A percentile compares a stretch with the other conserved stretches of the same genome.
Conservation (phyloP, 2,113 vertebrate genomes). For the Nycticebus coucang region DNA sequence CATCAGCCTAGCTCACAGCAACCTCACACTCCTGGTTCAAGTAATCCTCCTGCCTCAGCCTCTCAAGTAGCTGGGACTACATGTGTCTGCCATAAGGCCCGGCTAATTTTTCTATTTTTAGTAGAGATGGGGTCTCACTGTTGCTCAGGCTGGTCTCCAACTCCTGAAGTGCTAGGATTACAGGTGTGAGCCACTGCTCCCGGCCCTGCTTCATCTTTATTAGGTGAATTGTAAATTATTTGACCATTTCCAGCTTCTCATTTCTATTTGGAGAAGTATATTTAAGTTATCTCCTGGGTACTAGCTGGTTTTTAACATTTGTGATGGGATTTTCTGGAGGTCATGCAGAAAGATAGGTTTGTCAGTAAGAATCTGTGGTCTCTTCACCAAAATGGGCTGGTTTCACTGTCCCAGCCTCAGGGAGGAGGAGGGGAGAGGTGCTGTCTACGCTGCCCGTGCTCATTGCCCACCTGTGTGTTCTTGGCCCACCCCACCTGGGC, state of each 20-base stretch:
- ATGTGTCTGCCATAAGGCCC: no score
- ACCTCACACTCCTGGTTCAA: no score
- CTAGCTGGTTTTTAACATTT: neutral
- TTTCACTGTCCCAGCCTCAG: fast-evolving
- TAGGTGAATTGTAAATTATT: no score
- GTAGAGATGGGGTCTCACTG: no score
- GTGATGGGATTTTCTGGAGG: neutral
- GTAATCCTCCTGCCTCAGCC: no score
- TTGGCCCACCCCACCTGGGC: neutral
- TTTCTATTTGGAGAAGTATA: neutral
- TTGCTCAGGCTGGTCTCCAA: no score
- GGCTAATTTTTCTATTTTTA: no score
- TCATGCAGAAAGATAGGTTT: neutral
- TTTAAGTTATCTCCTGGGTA: neutral
- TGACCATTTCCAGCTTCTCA: neutral
- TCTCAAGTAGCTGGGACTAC: no score
- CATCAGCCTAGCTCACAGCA: no score
- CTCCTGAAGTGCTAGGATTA: no score
- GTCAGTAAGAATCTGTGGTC: neutral
- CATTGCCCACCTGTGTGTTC: fast-evolving
- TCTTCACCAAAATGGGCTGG: fast-evolving
- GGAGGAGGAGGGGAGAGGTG: neutral
- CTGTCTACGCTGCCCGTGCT: fast-evolving
- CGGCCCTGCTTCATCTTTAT: no score
- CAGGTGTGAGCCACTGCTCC: no score